phyloP scores from a whole-genome alignment of 2,113 vertebrate species.

The Gadus chalcogrammus region DNA sequence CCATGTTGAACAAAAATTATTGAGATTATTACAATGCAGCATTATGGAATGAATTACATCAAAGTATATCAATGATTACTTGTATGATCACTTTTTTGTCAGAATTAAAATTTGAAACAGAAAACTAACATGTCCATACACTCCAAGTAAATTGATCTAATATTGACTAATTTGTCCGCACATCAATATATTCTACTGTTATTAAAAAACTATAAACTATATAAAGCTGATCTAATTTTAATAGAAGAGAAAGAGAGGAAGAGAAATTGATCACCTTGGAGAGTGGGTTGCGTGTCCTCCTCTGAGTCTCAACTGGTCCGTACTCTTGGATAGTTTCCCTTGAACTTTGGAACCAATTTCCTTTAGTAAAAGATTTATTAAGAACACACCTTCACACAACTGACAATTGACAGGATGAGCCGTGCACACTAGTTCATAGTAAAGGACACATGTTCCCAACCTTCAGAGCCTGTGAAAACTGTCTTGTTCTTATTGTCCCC shows the following conservation, averaged over 20 bases:
- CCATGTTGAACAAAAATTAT: no score
- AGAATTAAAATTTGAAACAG: no score
- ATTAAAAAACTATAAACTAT: slow-evolving; percentile 45
- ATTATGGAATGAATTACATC: no score
- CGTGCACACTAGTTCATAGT: slow-evolving; percentile 22
- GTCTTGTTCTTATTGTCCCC: slow-evolving; percentile 1
- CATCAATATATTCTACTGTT: background rate
- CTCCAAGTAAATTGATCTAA: background rate
- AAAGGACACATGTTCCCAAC: background rate
- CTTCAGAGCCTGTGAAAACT: background rate
- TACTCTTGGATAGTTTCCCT: slow-evolving; percentile 54
- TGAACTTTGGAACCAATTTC: slow-evolving; percentile 75
- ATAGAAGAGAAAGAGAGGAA: background rate
- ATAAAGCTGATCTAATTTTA: slow-evolving; percentile 14
- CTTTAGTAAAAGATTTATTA: slow-evolving; percentile 72
- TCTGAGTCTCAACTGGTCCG: slow-evolving; percentile 23
- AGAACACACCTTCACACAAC: slow-evolving; percentile 60
- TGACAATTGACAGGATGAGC: slow-evolving; percentile 10
- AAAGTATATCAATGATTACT: no score
- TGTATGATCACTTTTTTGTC: no score
- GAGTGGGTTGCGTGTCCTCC: slow-evolving; percentile 29
- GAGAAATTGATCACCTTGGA: slow-evolving; percentile 33
- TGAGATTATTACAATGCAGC: no score
- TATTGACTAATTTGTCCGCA: background rate
- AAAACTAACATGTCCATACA: no score